Percentiles rank a stretch among this genome's conserved stretches.
Conservation (phyloP, 2,888 invertebrate species). For the Notodonta ziczac region DNA sequence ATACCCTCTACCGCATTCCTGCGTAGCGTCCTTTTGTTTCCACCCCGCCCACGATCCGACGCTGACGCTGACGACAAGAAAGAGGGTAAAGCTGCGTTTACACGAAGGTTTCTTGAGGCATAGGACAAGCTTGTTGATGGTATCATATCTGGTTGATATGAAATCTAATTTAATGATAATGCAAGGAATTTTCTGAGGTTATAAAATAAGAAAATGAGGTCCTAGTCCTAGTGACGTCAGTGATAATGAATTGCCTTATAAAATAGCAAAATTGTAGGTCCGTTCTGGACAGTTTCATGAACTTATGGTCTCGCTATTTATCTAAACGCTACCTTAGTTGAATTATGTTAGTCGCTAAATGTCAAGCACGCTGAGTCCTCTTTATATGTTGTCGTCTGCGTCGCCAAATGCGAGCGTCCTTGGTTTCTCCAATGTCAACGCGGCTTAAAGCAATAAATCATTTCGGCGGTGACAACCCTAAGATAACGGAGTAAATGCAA, state of each 20-base stretch:
- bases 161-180: too few species aligned
- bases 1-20: conserved; percentile 10
- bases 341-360: not conserved
- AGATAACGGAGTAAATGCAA: conserved; percentile 48
- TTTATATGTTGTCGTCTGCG: not conserved
- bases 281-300: too few species aligned
- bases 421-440: not conserved
- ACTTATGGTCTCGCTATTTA: too few species aligned
- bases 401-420: not conserved
- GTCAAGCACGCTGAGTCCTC: not conserved
- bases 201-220: too few species aligned
- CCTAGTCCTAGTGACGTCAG: too few species aligned
- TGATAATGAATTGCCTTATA: too few species aligned
- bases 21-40: conserved; percentile 5
- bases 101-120: not conserved
- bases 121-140: too few species aligned
- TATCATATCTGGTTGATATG: too few species aligned
- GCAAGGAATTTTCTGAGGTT: too few species aligned
- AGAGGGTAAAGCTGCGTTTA: not conserved
- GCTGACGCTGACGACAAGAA: not conserved
- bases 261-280: too few species aligned
- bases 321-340: too few species aligned
- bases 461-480: conserved; percentile 39
- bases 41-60: not conserved
- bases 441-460: conserved; percentile 14